These are phyloP conservation scores for Carapus acus DNA, from an alignment of 2,797 vertebrate species.

Conservation along the genomic window DNA sequence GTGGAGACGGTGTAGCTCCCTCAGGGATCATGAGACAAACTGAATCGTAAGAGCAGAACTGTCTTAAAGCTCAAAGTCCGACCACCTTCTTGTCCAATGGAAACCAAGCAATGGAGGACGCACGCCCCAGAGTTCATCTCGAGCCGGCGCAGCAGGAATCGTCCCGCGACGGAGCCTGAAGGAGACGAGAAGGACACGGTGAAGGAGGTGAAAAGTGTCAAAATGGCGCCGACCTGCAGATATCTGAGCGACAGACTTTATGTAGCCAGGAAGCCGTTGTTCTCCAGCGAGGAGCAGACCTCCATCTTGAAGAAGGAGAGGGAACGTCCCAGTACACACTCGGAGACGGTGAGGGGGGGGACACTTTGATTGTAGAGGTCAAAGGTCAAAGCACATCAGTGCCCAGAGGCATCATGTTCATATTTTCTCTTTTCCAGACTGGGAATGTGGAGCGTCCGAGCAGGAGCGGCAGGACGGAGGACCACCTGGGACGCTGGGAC, in stretches of 20 bases:
- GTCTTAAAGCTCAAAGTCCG: conserved; percentile 18
- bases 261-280: conserved; percentile 50
- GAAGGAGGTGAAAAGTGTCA: conserved; percentile 42
- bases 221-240: conserved; percentile 54
- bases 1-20: neutral
- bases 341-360: conserved; percentile 54
- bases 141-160: neutral
- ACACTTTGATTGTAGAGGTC: no score
- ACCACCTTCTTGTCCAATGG: conserved; percentile 41
- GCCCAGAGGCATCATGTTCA: no score
- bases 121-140: conserved; percentile 28
- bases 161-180: neutral
- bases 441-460: conserved; percentile 18
- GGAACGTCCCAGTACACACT: conserved; percentile 25
- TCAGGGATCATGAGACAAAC: neutral
- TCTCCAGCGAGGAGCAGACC: conserved; percentile 30
- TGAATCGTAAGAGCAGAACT: conserved; percentile 1
- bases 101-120: conserved; percentile 32
- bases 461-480: conserved; percentile 5
- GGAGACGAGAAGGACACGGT: neutral
- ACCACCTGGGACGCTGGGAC: conserved; percentile 15
- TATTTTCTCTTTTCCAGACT: conserved; percentile 21
- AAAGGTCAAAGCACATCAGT: no score
- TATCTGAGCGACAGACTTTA: conserved; percentile 58
- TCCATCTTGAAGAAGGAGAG: conserved; percentile 65